These are phyloP conservation scores for Temnothorax nylanderi DNA, from an alignment of 1,140 invertebrate genomes.

Conservation along the genomic window DNA sequence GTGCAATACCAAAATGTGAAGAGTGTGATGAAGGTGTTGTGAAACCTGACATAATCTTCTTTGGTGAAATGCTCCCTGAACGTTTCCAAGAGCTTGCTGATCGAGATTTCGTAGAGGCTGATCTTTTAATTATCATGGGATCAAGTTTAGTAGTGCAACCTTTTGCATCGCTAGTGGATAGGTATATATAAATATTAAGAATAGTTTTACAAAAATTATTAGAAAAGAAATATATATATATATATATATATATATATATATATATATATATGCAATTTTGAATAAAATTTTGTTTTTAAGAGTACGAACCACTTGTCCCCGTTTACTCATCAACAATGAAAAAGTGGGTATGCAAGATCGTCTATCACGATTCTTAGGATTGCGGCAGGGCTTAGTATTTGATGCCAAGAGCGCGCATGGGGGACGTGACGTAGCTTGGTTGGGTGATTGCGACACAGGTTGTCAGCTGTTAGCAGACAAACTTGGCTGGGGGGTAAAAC, in stretches of 20 bases:
- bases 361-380: constrained; percentile 86
- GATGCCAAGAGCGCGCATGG: constrained; percentile 87
- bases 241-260: background rate
- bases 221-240: background rate
- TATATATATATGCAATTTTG: constrained; percentile 27
- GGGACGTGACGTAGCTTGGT: constrained; percentile 92
- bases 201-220: background rate
- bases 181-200: constrained; percentile 84
- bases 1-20: constrained; percentile 91
- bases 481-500: constrained; percentile 92
- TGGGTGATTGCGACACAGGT: constrained; percentile 96
- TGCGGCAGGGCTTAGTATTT: constrained; percentile 88
- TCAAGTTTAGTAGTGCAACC: constrained; percentile 98
- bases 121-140: constrained; percentile 97
- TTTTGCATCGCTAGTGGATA: constrained; percentile 95
- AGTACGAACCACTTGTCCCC: constrained; percentile 90
- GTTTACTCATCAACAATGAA: constrained; percentile 95
- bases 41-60: constrained; percentile 98
- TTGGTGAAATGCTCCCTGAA: constrained; percentile 94
- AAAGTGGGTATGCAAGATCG: constrained; percentile 88
- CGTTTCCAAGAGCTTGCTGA: constrained; percentile 89
- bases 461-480: constrained; percentile 91
- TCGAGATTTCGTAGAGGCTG: constrained; percentile 94
- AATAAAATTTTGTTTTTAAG: constrained; percentile 83
- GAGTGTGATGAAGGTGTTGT: constrained; percentile 91